Evolutionary conservation across 2,888 invertebrate species (phyloP).

Genomic region (Esperia sulphurella): DNA sequence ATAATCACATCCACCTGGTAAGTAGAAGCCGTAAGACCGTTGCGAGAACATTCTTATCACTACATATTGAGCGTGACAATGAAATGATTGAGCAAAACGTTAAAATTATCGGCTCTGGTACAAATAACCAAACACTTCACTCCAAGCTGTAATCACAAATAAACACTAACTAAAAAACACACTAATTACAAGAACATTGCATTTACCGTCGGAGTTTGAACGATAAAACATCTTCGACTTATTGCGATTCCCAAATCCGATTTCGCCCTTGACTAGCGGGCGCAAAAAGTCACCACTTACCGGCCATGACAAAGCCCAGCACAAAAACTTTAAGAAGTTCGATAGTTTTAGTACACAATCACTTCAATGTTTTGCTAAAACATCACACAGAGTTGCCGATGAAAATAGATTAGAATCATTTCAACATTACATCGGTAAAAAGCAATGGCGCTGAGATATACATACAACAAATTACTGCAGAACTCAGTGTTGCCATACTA

Average conservation of each 20-base stretch:
- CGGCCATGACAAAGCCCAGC: constrained; percentile 88
- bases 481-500: constrained; percentile 54
- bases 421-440: constrained; percentile 78
- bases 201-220: constrained; percentile 80
- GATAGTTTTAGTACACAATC: constrained; percentile 75
- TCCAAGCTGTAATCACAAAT: constrained; percentile 61
- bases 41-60: constrained; percentile 51
- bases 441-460: constrained; percentile 78
- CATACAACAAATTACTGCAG: constrained; percentile 71
- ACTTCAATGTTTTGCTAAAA: constrained; percentile 74
- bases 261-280: constrained; percentile 79
- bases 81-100: constrained; percentile 57
- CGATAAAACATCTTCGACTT: constrained; percentile 80
- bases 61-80: constrained; percentile 44
- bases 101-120: constrained; percentile 64
- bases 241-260: constrained; percentile 78
- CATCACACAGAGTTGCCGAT: constrained; percentile 78
- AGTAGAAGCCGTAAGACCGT: constrained; percentile 37
- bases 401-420: constrained; percentile 80
- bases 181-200: constrained; percentile 77
- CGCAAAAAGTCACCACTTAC: constrained; percentile 84
- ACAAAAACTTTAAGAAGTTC: constrained; percentile 76
- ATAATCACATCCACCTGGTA: constrained; percentile 19
- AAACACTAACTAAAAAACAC: constrained; percentile 73
- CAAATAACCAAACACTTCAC: constrained; percentile 68